Evolutionary conservation across 92 coral and sea anemone genomes (phyloP).

Genomic region (Siderastrea siderea): DNA sequence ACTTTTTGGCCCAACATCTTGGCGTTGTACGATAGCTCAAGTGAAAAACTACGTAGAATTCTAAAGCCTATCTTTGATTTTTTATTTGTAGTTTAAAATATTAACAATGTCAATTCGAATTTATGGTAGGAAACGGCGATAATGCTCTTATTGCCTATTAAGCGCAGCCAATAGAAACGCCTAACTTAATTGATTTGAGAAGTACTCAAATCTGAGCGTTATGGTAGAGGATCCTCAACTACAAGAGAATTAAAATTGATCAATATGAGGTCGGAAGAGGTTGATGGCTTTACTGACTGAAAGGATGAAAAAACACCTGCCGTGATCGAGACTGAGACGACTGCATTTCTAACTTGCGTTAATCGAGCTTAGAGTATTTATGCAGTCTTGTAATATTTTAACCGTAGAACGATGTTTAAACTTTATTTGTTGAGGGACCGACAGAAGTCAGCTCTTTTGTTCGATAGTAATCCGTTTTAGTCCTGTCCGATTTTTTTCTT

Average conservation of each 20-base stretch:
- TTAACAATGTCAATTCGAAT: not conserved
- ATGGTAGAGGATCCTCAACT: not conserved
- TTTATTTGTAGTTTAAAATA: not conserved
- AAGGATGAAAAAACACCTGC: not conserved
- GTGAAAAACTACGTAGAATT: not conserved
- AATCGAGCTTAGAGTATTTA: too few relatives aligned
- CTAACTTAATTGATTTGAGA: not conserved
- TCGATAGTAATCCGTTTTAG: too few relatives aligned
- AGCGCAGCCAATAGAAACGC: slow-evolving; percentile 6
- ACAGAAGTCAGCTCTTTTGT: too few relatives aligned
- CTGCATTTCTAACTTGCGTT: too few relatives aligned
- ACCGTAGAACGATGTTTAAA: too few relatives aligned
- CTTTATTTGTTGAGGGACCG: too few relatives aligned
- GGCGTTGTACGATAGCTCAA: not conserved
- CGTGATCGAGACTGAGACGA: not conserved
- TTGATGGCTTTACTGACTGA: not conserved
- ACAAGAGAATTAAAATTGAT: not conserved
- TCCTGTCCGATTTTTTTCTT: too few relatives aligned
- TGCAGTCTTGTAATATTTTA: too few relatives aligned
- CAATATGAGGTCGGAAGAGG: not conserved
- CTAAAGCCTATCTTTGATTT: not conserved
- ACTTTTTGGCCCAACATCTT: too few relatives aligned
- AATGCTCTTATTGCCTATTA: not conserved
- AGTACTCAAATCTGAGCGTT: not conserved
- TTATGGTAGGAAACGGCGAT: not conserved